phyloP scores from a whole-genome alignment of 30 jellyfish, hydroid and myxozoan genomes.

The Turritopsis rubra region DNA sequence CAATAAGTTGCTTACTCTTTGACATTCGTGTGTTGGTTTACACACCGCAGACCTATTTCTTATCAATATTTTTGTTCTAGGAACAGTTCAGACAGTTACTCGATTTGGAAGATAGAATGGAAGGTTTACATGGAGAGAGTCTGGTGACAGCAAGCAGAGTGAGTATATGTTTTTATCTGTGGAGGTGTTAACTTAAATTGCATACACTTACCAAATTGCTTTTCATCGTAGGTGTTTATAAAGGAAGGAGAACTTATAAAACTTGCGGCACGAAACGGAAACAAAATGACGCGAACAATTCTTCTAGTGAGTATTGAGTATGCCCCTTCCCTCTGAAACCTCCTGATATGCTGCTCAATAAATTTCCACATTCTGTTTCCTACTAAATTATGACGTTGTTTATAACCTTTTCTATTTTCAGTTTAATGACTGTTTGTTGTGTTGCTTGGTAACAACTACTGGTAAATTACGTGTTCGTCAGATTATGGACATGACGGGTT shows the following conservation, averaged over 20 bases:
- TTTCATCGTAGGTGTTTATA: constrained; percentile 58
- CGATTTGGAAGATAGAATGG: constrained; percentile 90
- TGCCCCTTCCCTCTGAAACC: too few relatives aligned
- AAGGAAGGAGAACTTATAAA: constrained; percentile 94
- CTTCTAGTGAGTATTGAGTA: constrained; percentile 65
- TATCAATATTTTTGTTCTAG: constrained; percentile 24
- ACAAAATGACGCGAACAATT: constrained; percentile 51
- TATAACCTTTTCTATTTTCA: too few relatives aligned
- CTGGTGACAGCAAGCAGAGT: constrained; percentile 98
- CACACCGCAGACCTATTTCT: neutral
- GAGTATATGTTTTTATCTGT: constrained; percentile 20
- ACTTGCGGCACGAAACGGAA: constrained; percentile 97
- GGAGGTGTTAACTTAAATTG: too few relatives aligned
- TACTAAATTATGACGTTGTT: too few relatives aligned
- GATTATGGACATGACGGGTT: constrained; percentile 89
- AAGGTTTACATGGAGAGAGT: constrained; percentile 93
- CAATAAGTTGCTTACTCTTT: too few relatives aligned
- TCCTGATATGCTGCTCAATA: neutral
- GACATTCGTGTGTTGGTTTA: too few relatives aligned
- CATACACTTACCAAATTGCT: too few relatives aligned
- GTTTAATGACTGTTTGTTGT: constrained; percentile 81
- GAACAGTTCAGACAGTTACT: constrained; percentile 76
- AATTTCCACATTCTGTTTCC: too few relatives aligned
- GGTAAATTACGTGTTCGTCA: constrained; percentile 88
- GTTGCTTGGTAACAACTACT: constrained; percentile 67